phyloP scores from a whole-genome alignment of 2,113 vertebrate species.

The Bubo bubo region DNA sequence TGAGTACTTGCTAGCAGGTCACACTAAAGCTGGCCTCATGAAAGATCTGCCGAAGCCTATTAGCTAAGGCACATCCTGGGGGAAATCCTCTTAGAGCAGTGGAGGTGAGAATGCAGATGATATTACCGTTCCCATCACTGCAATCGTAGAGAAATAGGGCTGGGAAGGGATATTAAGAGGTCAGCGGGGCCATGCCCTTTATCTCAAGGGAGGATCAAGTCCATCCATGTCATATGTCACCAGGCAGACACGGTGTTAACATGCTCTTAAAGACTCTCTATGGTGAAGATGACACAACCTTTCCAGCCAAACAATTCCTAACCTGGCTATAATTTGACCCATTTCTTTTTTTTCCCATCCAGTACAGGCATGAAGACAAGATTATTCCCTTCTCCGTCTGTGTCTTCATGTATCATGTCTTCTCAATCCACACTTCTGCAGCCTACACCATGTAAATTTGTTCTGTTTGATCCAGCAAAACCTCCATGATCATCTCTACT shows the following conservation, averaged over 20 bases:
- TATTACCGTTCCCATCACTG: neutral
- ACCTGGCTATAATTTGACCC: neutral
- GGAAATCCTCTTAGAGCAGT: slow-evolving; percentile 47
- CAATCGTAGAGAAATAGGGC: neutral
- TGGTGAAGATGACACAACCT: neutral
- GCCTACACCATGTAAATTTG: neutral
- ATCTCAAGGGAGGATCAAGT: slow-evolving; percentile 7
- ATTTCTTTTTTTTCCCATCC: neutral
- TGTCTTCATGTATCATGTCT: neutral
- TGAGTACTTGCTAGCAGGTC: neutral
- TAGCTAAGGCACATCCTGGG: slow-evolving; percentile 30
- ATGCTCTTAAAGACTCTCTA: neutral
- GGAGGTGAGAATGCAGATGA: slow-evolving; percentile 30
- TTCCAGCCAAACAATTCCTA: neutral
- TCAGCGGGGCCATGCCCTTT: neutral
- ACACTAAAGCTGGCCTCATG: neutral
- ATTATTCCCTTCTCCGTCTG: neutral
- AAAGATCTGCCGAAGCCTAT: slow-evolving; percentile 19
- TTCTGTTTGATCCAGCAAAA: neutral
- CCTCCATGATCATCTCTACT: neutral
- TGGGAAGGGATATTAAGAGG: neutral
- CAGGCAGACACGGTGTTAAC: neutral
- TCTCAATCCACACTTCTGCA: neutral
- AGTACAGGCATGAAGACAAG: neutral
- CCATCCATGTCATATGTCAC: neutral